Evolutionary conservation across 2,113 vertebrate genomes (phyloP).

Genomic region (Dipodomys merriami): DNA sequence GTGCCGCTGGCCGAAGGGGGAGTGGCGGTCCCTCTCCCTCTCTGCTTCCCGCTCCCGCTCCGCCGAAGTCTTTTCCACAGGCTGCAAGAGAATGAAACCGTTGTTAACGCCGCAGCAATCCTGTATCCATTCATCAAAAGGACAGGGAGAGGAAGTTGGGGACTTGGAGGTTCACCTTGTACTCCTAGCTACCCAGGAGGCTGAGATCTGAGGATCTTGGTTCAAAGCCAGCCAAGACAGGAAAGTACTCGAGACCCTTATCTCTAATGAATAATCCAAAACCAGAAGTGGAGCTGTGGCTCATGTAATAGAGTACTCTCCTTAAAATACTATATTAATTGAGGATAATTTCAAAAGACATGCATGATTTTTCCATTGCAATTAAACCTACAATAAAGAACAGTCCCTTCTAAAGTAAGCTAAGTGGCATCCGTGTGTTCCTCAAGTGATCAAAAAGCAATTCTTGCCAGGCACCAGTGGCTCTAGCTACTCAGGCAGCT

Average conservation of each 20-base stretch:
- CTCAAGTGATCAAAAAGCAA: background rate
- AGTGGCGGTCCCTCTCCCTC: constrained; percentile 91
- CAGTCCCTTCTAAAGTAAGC: background rate
- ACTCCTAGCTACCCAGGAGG: too few species aligned
- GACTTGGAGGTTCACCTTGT: too few species aligned
- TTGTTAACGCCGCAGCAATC: background rate
- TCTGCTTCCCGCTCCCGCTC: constrained; percentile 94
- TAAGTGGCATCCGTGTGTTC: background rate
- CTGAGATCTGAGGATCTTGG: too few species aligned
- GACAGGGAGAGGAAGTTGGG: background rate
- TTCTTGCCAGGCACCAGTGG: too few species aligned
- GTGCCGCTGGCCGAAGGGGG: constrained; percentile 93
- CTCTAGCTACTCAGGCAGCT: too few species aligned
- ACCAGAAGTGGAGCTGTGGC: too few species aligned
- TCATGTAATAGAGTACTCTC: too few species aligned
- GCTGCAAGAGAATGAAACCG: constrained; percentile 82
- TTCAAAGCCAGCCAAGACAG: too few species aligned
- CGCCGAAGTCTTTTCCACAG: constrained; percentile 93
- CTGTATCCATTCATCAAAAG: background rate
- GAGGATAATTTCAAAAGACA: background rate
- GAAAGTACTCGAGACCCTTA: too few species aligned
- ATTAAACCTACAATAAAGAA: background rate
- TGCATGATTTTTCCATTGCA: background rate
- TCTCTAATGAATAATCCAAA: too few species aligned
- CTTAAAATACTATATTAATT: background rate